Evolutionary conservation across 2,113 vertebrate species (phyloP).

Genomic region (Anhinga anhinga): DNA sequence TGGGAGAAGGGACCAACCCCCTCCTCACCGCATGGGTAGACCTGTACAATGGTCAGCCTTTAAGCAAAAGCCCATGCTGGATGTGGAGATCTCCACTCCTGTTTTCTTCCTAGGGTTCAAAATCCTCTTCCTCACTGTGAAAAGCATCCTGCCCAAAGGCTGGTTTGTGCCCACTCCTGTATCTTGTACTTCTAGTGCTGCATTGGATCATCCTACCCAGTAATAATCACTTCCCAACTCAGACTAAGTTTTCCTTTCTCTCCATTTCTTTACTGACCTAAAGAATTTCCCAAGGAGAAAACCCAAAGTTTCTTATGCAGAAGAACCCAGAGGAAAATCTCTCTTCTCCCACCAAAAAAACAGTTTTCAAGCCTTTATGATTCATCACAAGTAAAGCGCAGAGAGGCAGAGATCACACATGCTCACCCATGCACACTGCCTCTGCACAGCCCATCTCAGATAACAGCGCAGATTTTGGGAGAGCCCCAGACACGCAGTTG

Average conservation of each 20-base stretch:
- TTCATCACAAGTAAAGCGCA: not conserved
- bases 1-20: too few species aligned
- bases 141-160: not conserved
- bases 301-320: not conserved
- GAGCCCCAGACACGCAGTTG: not conserved
- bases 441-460: not conserved
- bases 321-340: not conserved
- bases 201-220: not conserved
- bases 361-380: not conserved
- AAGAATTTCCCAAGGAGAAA: not conserved
- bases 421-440: accelerated
- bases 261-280: not conserved
- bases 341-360: not conserved
- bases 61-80: not conserved
- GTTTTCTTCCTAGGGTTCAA: not conserved
- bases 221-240: not conserved
- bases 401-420: not conserved
- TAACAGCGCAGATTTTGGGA: not conserved
- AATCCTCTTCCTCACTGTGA: not conserved
- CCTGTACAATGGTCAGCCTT: not conserved
- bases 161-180: not conserved
- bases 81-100: not conserved
- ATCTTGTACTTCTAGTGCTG: not conserved
- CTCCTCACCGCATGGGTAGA: too few species aligned
- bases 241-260: not conserved